Conservation (phyloP, 1,140 invertebrate genomes). For the Drosophila serrata region DNA sequence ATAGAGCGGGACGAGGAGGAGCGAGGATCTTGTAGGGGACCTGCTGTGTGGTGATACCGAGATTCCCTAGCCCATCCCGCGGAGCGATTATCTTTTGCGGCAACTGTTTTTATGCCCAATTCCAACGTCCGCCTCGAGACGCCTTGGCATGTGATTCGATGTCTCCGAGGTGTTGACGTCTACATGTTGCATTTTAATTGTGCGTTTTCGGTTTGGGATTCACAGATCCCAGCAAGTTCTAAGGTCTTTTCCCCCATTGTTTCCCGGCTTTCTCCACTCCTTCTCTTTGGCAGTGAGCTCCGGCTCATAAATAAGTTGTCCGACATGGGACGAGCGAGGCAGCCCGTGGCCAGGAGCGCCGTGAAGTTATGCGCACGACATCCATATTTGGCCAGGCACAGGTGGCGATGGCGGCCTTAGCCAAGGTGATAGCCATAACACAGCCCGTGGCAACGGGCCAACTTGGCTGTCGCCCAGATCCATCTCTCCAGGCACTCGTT, state of each 20-base stretch:
- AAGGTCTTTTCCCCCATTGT: constrained; percentile 21
- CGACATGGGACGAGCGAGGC: constrained; percentile 59
- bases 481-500: constrained; percentile 37
- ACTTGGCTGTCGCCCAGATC: constrained; percentile 26
- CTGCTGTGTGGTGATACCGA: constrained; percentile 23
- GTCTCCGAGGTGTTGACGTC: constrained; percentile 72
- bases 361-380: constrained; percentile 75
- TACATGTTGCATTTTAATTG: constrained; percentile 83
- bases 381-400: constrained; percentile 71
- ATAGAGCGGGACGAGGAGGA: constrained; percentile 36
- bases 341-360: constrained; percentile 58
- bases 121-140: constrained; percentile 80
- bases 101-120: constrained; percentile 79
- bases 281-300: neutral
- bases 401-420: constrained; percentile 66
- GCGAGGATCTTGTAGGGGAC: constrained; percentile 21
- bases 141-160: constrained; percentile 74
- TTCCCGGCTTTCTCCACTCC: constrained; percentile 11
- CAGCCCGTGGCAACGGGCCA: constrained; percentile 35
- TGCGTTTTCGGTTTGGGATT: constrained; percentile 50
- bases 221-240: constrained; percentile 25
- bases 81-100: constrained; percentile 74
- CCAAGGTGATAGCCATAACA: constrained; percentile 63
- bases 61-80: constrained; percentile 48
- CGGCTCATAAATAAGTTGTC: constrained; percentile 79